These are phyloP conservation scores for Solenopsis fugax DNA, from an alignment of 1,140 invertebrate species.

Conservation along the genomic window DNA sequence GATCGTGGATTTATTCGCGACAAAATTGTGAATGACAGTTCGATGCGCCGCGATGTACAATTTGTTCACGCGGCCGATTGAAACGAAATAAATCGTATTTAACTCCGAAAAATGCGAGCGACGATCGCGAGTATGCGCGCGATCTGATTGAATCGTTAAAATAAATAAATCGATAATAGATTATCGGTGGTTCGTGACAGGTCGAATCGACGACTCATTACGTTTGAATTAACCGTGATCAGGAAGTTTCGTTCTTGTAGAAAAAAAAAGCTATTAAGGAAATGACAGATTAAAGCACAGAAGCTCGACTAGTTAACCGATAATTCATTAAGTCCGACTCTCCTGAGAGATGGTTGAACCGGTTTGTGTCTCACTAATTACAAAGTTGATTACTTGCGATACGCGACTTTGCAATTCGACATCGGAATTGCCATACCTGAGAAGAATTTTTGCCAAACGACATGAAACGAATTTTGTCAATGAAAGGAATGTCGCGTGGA, in stretches of 20 bases:
- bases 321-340: neutral
- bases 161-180: neutral
- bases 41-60: neutral
- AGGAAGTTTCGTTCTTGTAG: neutral
- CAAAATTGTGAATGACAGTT: neutral
- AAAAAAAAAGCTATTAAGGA: neutral
- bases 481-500: neutral
- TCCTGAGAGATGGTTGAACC: neutral
- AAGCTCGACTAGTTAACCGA: neutral
- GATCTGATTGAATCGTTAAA: neutral
- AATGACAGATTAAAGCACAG: neutral
- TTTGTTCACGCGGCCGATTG: neutral
- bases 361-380: neutral
- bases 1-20: neutral
- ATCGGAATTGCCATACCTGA: neutral
- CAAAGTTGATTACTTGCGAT: neutral
- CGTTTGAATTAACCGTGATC: neutral
- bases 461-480: neutral
- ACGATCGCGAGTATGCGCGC: neutral
- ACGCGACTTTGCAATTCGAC: neutral
- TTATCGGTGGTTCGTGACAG: neutral
- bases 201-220: neutral
- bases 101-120: neutral
- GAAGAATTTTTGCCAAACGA: conserved; percentile 12
- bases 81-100: neutral